A percentile compares a stretch with the other conserved stretches of the same genome.
These are phyloP conservation scores for Coronaproctus castanopsis DNA, from an alignment of 2,888 invertebrate species.

Conservation along the genomic window DNA sequence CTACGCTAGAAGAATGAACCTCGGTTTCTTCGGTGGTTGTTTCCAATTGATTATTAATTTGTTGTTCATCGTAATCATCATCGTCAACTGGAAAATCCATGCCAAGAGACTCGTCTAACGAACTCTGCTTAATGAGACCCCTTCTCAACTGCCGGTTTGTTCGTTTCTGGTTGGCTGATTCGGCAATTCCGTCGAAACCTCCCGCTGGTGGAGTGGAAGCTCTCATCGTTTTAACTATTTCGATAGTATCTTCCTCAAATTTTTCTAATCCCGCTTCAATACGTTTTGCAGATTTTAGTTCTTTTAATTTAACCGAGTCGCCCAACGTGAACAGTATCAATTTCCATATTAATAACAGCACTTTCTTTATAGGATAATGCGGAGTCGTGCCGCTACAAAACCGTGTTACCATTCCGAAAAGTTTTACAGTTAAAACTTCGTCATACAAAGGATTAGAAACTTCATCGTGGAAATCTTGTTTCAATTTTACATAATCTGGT, in stretches of 20 bases:
- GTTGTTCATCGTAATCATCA: slow-evolving; percentile 32
- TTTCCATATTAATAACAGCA: slow-evolving; percentile 87
- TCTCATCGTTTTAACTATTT: slow-evolving; percentile 81
- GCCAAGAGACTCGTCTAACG: slow-evolving; percentile 49
- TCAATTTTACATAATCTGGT: slow-evolving; percentile 28
- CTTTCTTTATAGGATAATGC: slow-evolving; percentile 97
- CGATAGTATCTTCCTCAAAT: slow-evolving; percentile 76
- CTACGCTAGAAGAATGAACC: background rate
- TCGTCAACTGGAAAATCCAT: slow-evolving; percentile 30
- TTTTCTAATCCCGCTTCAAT: slow-evolving; percentile 39
- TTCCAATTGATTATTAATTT: background rate
- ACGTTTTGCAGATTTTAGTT: slow-evolving; percentile 36
- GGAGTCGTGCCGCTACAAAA: slow-evolving; percentile 90
- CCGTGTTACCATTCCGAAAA: slow-evolving; percentile 87
- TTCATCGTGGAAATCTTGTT: slow-evolving; percentile 39
- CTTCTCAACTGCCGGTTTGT: slow-evolving; percentile 18
- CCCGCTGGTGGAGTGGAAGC: slow-evolving; percentile 88
- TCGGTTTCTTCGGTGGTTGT: background rate
- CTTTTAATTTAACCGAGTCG: slow-evolving; percentile 63
- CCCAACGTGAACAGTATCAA: slow-evolving; percentile 77
- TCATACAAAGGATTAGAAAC: slow-evolving; percentile 41
- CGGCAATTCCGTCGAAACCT: slow-evolving; percentile 71
- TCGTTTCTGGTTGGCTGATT: slow-evolving; percentile 34
- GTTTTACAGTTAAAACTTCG: slow-evolving; percentile 65
- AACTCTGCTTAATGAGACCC: slow-evolving; percentile 78